Evolutionary conservation across 1,140 invertebrate genomes (phyloP).

Genomic region (Mamestra configurata): DNA sequence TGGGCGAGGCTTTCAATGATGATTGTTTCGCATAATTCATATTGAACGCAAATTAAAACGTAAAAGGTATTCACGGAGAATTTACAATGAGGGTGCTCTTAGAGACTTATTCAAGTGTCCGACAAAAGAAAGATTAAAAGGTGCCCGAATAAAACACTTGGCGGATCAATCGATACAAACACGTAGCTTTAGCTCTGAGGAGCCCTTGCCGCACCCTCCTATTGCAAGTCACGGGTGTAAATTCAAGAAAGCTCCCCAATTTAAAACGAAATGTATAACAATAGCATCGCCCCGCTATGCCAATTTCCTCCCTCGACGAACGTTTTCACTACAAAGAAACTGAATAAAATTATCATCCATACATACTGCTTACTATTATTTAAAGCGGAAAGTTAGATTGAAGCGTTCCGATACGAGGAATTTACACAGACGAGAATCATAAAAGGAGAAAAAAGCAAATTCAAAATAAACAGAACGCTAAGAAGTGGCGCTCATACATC

Average conservation of each 20-base stretch:
- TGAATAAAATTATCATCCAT: constrained; percentile 75
- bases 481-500: constrained; percentile 61
- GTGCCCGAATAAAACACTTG: constrained; percentile 51
- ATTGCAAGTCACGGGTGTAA: constrained; percentile 85
- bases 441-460: constrained; percentile 47
- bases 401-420: constrained; percentile 47
- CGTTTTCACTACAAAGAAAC: constrained; percentile 69
- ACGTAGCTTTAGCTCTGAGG: constrained; percentile 59
- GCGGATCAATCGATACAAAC: constrained; percentile 63
- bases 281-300: constrained; percentile 80
- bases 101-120: constrained; percentile 57
- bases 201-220: constrained; percentile 62
- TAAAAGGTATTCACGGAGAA: constrained; percentile 46
- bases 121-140: constrained; percentile 55
- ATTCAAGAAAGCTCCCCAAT: constrained; percentile 86
- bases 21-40: constrained; percentile 67
- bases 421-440: constrained; percentile 37
- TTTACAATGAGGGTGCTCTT: constrained; percentile 53
- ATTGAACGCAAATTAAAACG: constrained; percentile 63
- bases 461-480: constrained; percentile 48
- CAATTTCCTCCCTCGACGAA: constrained; percentile 83
- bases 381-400: constrained; percentile 47
- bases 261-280: constrained; percentile 86
- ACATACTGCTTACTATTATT: constrained; percentile 53
- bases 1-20: constrained; percentile 57